Conservation (phyloP, 2,888 invertebrate species). For the Pammene fasciana region DNA sequence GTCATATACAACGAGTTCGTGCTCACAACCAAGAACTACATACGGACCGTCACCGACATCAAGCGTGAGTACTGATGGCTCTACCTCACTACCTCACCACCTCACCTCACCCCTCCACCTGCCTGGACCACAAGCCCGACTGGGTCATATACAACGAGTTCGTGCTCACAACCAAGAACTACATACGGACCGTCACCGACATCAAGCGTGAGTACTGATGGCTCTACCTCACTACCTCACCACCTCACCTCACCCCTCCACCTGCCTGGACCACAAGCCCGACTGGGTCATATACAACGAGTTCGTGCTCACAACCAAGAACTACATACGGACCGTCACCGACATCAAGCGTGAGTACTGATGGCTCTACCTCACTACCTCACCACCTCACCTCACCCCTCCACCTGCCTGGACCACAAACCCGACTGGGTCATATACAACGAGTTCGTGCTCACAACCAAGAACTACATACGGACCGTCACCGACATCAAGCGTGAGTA, state of each 20-base stretch:
- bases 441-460: constrained; percentile 99
- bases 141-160: constrained; percentile 99
- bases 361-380: constrained; percentile 88
- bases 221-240: not conserved
- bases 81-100: constrained; percentile 94
- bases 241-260: constrained; percentile 93
- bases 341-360: constrained; percentile 96
- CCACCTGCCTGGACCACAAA: constrained; percentile 99
- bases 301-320: constrained; percentile 99
- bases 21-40: constrained; percentile 99
- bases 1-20: constrained; percentile 99
- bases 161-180: constrained; percentile 99
- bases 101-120: constrained; percentile 99
- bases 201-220: constrained; percentile 93
- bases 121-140: constrained; percentile 99
- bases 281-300: constrained; percentile 99
- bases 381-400: constrained; percentile 99
- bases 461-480: constrained; percentile 99
- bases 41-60: constrained; percentile 98
- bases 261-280: constrained; percentile 99
- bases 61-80: constrained; percentile 89
- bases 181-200: constrained; percentile 99
- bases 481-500: constrained; percentile 98
- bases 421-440: constrained; percentile 99
- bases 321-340: constrained; percentile 99